Conservation (phyloP, 2,113 vertebrate species). For the Oreotrochilus melanogaster region DNA sequence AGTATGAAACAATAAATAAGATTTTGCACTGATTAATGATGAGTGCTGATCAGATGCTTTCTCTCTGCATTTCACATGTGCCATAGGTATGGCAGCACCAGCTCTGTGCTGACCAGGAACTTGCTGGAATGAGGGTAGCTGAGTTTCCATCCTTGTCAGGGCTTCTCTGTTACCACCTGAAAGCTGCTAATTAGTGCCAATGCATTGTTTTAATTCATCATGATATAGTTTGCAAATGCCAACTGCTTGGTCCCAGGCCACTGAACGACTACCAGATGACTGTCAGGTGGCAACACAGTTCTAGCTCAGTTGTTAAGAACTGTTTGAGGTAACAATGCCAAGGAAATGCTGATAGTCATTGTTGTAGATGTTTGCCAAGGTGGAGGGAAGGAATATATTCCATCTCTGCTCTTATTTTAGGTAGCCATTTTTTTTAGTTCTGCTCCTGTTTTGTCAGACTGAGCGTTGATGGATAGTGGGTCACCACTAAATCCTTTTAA, state of each 20-base stretch:
- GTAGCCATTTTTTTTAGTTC: not conserved
- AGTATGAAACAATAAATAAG: not conserved
- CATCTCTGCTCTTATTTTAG: not conserved
- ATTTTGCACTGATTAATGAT: not conserved
- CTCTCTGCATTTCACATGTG: not conserved
- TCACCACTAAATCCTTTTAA: not conserved
- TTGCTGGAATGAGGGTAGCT: not conserved
- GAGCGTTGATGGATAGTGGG: not conserved
- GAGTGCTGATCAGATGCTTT: not conserved
- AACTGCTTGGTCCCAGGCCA: not conserved
- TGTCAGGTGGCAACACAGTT: not conserved
- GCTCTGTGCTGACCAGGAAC: not conserved
- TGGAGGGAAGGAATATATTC: not conserved
- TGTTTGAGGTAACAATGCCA: not conserved
- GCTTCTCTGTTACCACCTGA: conserved; percentile 31
- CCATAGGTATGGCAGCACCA: not conserved
- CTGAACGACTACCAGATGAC: not conserved
- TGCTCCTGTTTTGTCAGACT: not conserved
- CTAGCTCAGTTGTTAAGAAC: not conserved
- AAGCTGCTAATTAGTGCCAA: not conserved
- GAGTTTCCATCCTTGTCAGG: not conserved
- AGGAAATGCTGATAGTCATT: not conserved
- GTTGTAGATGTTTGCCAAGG: not conserved
- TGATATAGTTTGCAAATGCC: conserved; percentile 7
- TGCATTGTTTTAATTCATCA: not conserved